Evolutionary conservation across 1,140 invertebrate species (phyloP).

Genomic region (Drosophila insularis): DNA sequence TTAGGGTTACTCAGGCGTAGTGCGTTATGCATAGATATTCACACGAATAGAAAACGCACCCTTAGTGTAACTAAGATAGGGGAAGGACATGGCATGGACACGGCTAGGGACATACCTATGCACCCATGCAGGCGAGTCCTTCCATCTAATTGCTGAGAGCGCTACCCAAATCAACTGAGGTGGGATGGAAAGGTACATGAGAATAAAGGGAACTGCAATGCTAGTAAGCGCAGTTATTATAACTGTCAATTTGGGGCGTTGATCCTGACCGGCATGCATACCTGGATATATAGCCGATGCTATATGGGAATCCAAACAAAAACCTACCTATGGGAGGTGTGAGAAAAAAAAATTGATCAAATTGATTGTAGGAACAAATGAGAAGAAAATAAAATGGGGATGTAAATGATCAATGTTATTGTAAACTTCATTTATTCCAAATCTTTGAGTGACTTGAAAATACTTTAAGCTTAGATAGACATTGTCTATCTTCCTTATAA

Average conservation of each 20-base stretch:
- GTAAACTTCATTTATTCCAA: background rate
- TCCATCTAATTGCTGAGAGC: constrained; percentile 32
- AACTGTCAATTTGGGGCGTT: constrained; percentile 73
- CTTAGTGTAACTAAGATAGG: constrained; percentile 31
- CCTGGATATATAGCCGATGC: constrained; percentile 29
- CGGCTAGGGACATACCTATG: constrained; percentile 50
- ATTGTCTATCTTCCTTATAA: too few species aligned
- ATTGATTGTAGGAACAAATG: background rate
- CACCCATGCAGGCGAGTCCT: constrained; percentile 63
- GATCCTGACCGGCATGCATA: constrained; percentile 58
- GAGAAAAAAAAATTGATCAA: constrained; percentile 39
- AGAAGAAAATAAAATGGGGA: background rate
- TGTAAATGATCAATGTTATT: background rate
- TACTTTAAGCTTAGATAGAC: too few species aligned
- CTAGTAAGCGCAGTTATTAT: constrained; percentile 63
- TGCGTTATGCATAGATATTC: constrained; percentile 52
- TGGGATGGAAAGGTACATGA: background rate
- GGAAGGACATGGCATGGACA: background rate
- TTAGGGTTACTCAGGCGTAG: constrained; percentile 32
- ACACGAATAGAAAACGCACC: constrained; percentile 63
- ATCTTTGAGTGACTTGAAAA: too few species aligned
- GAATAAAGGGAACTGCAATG: constrained; percentile 27
- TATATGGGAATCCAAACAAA: constrained; percentile 32
- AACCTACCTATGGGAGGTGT: constrained; percentile 31
- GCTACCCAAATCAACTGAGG: background rate